Evolutionary conservation across 1,140 invertebrate species (phyloP).

Genomic region (Trissolcus basalis): DNA sequence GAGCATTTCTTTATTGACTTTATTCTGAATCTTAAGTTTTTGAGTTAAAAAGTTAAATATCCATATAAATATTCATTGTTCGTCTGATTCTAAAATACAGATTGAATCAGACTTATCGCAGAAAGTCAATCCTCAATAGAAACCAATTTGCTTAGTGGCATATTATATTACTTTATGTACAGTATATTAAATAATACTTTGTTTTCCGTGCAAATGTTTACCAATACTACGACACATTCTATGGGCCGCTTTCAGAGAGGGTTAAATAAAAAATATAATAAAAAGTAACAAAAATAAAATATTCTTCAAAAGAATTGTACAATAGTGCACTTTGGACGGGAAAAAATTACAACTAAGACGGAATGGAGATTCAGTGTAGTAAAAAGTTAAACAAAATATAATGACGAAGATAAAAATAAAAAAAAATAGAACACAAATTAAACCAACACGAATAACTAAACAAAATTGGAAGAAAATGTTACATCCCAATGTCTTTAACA

Average conservation of each 20-base stretch:
- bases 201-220: slow-evolving; percentile 13
- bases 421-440: slow-evolving; percentile 14
- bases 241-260: slow-evolving; percentile 19
- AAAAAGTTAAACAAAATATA: slow-evolving; percentile 20
- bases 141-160: too few species aligned
- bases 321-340: slow-evolving; percentile 54
- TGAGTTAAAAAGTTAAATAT: too few species aligned
- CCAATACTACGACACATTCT: slow-evolving; percentile 27
- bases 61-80: too few species aligned
- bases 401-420: not conserved
- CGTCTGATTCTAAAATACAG: too few species aligned
- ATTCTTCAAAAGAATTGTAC: slow-evolving; percentile 40
- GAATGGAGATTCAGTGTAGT: slow-evolving; percentile 29
- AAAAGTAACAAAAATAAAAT: slow-evolving; percentile 54
- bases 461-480: slow-evolving; percentile 26
- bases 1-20: too few species aligned
- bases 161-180: slow-evolving; percentile 20
- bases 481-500: not conserved
- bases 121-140: too few species aligned
- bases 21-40: too few species aligned
- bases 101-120: too few species aligned
- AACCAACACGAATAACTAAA: slow-evolving; percentile 9
- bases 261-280: slow-evolving; percentile 34
- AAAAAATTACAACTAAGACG: slow-evolving; percentile 40
- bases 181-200: slow-evolving; percentile 31